A percentile compares a stretch with the other conserved stretches of the same genome.
Evolutionary conservation across 2,113 vertebrate species (phyloP).

Genomic region (Bucco capensis): DNA sequence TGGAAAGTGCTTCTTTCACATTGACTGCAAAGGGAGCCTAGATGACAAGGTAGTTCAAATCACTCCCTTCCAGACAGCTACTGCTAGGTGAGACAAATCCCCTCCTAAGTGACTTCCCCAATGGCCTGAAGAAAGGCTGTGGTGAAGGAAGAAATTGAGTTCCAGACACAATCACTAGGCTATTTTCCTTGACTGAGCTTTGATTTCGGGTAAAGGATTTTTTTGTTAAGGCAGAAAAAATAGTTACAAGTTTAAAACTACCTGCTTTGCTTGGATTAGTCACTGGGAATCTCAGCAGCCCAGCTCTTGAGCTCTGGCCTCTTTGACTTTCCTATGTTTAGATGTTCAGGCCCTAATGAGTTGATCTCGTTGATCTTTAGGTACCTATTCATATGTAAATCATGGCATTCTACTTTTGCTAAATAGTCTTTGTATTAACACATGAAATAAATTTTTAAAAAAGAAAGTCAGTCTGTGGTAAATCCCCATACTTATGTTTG

Average conservation of each 20-base stretch:
- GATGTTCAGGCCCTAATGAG: constrained; percentile 62
- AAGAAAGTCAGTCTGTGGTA: constrained; percentile 57
- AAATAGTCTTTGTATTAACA: constrained; percentile 65
- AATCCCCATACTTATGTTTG: constrained; percentile 57
- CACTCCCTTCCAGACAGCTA: background rate
- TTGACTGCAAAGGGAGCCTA: background rate
- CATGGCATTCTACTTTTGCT: constrained; percentile 64
- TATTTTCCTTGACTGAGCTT: constrained; percentile 6
- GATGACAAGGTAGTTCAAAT: background rate
- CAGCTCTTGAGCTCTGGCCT: constrained; percentile 46
- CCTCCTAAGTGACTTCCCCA: background rate
- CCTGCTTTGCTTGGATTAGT: constrained; percentile 24
- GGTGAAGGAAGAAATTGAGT: background rate
- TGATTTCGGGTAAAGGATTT: constrained; percentile 8
- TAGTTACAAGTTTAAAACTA: constrained; percentile 2
- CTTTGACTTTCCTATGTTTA: constrained; percentile 56
- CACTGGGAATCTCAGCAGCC: constrained; percentile 16
- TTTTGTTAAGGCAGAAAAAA: background rate
- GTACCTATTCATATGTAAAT: constrained; percentile 66
- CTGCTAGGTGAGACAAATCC: background rate
- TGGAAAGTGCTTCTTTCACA: background rate
- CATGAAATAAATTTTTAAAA: constrained; percentile 55
- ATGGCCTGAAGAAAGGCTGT: background rate
- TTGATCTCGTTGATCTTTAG: constrained; percentile 66
- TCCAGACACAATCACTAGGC: background rate